Conservation (phyloP, 2,113 vertebrate species). For the Notarius lentiginosus region DNA sequence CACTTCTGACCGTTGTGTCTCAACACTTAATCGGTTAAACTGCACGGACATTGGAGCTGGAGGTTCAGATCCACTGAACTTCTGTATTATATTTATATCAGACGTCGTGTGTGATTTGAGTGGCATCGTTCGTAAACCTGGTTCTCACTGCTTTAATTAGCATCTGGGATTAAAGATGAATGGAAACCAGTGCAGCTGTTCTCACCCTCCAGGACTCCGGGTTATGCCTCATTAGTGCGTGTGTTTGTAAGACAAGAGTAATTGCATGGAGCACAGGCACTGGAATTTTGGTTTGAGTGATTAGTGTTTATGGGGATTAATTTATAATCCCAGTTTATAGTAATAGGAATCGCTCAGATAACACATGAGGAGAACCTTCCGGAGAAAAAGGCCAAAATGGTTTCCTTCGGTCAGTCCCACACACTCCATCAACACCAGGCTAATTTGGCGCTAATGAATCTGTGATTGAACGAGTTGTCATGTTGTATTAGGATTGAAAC, state of each 20-base stretch:
- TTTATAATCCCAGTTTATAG: background rate
- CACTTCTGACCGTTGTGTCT: background rate
- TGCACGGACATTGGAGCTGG: background rate
- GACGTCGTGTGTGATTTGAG: background rate
- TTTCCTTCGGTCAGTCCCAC: background rate
- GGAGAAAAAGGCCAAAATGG: no score
- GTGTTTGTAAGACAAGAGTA: background rate
- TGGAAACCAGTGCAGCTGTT: background rate
- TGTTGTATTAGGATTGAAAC: background rate
- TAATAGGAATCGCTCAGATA: background rate
- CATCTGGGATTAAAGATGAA: background rate
- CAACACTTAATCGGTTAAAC: background rate
- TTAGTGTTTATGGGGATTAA: background rate
- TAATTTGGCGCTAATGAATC: background rate
- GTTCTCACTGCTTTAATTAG: background rate
- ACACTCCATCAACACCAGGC: background rate
- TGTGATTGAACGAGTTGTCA: no score
- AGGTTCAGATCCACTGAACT: background rate
- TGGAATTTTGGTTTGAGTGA: background rate
- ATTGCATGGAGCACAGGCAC: background rate
- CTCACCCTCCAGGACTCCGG: background rate
- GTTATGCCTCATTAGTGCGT: background rate
- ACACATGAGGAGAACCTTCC: background rate
- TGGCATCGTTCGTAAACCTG: background rate
- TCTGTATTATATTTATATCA: background rate